These are phyloP conservation scores for Papilio polytes DNA, from an alignment of 1,140 invertebrate genomes.

Conservation along the genomic window DNA sequence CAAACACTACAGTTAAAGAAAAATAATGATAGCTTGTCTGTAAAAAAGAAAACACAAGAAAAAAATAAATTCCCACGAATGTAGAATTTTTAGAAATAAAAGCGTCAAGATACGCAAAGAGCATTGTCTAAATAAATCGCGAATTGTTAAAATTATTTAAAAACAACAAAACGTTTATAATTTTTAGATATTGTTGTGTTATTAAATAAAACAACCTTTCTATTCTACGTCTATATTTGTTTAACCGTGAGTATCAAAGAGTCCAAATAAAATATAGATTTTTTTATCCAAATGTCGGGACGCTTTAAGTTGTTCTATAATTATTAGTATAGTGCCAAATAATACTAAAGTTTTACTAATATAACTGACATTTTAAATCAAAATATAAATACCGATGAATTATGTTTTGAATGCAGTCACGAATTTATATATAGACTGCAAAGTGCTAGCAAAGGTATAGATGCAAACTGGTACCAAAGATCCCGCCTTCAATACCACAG, in stretches of 20 bases:
- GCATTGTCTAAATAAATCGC: too few relatives aligned
- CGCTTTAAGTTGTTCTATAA: too few relatives aligned
- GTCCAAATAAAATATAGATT: too few relatives aligned
- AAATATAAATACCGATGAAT: background rate
- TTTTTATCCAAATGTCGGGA: too few relatives aligned
- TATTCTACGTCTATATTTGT: background rate
- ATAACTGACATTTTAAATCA: too few relatives aligned
- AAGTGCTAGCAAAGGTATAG: slow-evolving; percentile 51
- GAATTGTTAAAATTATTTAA: too few relatives aligned
- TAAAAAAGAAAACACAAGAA: slow-evolving; percentile 2
- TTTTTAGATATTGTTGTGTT: background rate
- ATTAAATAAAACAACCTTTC: background rate
- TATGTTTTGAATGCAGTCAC: slow-evolving; percentile 55
- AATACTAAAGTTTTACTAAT: too few relatives aligned
- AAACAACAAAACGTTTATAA: too few relatives aligned
- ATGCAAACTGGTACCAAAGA: slow-evolving; percentile 51
- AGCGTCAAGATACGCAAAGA: too few relatives aligned
- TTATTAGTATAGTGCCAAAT: too few relatives aligned
- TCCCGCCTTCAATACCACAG: slow-evolving; percentile 49
- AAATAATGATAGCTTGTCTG: slow-evolving; percentile 19
- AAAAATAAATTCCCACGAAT: background rate
- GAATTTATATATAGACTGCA: slow-evolving; percentile 57
- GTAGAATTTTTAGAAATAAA: background rate
- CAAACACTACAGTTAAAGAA: slow-evolving; percentile 14
- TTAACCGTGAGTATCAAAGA: too few relatives aligned